These are phyloP conservation scores for Euura saliciscinereae DNA, from an alignment of 1,140 invertebrate species.

Conservation along the genomic window DNA sequence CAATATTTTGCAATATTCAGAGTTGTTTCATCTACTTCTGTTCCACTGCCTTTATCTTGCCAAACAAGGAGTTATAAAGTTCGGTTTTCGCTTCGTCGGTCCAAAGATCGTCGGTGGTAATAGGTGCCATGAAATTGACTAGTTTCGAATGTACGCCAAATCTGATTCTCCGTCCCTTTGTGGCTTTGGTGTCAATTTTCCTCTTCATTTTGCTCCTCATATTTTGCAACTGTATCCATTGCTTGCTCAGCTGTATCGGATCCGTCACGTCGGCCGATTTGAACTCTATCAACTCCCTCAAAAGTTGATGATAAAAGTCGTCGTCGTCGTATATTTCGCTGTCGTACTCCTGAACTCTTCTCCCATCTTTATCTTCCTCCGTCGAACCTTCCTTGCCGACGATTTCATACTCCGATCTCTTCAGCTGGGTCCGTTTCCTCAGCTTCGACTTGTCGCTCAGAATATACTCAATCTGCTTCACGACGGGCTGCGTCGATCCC, in stretches of 20 bases:
- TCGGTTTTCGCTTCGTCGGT: slow-evolving; percentile 81
- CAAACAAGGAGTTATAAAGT: slow-evolving; percentile 84
- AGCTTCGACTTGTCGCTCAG: slow-evolving; percentile 79
- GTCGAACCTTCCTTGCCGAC: slow-evolving; percentile 63
- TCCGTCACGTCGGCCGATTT: slow-evolving; percentile 84
- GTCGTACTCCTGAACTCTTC: slow-evolving; percentile 70
- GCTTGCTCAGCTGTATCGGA: slow-evolving; percentile 78
- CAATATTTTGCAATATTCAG: neutral
- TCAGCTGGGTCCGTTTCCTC: slow-evolving; percentile 80
- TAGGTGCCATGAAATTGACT: slow-evolving; percentile 92
- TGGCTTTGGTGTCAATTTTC: slow-evolving; percentile 89
- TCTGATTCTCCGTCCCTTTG: slow-evolving; percentile 89
- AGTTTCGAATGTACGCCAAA: slow-evolving; percentile 91
- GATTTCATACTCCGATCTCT: slow-evolving; percentile 76
- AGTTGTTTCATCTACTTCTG: neutral
- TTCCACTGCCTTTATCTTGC: slow-evolving; percentile 57
- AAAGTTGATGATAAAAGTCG: slow-evolving; percentile 94
- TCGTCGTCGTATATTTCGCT: slow-evolving; percentile 94
- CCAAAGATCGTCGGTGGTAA: slow-evolving; percentile 69
- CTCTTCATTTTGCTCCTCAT: slow-evolving; percentile 88
- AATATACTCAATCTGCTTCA: slow-evolving; percentile 88
- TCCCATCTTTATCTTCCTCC: slow-evolving; percentile 47
- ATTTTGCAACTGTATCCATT: slow-evolving; percentile 91
- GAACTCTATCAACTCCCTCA: slow-evolving; percentile 90
- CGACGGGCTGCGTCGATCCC: slow-evolving; percentile 74